Evolutionary conservation across 2,888 invertebrate genomes (phyloP).

Genomic region (Nudaria mundana): DNA sequence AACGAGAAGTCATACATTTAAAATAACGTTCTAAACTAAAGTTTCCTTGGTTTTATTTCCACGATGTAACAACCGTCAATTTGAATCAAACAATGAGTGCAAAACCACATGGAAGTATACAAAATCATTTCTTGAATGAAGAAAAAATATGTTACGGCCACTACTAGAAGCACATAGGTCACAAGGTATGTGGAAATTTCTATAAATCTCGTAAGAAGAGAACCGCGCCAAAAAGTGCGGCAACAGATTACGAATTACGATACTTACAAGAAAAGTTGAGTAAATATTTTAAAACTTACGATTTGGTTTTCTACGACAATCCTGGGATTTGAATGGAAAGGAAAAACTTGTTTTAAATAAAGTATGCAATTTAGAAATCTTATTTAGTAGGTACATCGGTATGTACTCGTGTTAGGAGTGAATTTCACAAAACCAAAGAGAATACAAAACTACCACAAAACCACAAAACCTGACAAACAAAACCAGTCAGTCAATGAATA

Average conservation of each 20-base stretch:
- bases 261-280: slow-evolving; percentile 2
- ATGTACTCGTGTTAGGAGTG: slow-evolving; percentile 33
- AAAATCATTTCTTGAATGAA: not conserved
- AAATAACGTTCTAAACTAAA: slow-evolving; percentile 5
- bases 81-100: slow-evolving; percentile 22
- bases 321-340: slow-evolving; percentile 4
- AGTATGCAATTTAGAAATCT: slow-evolving; percentile 11
- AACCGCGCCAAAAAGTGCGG: slow-evolving; percentile 28
- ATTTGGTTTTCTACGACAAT: slow-evolving; percentile 1
- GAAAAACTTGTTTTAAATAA: not conserved
- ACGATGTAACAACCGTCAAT: slow-evolving; percentile 28
- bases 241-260: slow-evolving; percentile 3
- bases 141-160: not conserved
- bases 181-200: not conserved
- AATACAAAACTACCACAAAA: too few species aligned
- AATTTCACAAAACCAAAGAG: too few species aligned
- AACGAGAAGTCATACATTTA: not conserved
- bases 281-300: slow-evolving; percentile 18
- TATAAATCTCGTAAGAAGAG: not conserved
- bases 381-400: too few species aligned
- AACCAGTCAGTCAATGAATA: too few species aligned
- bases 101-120: slow-evolving; percentile 23
- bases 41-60: slow-evolving; percentile 17
- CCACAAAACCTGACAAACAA: too few species aligned
- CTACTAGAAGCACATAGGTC: not conserved